Conservation (phyloP, 2,888 invertebrate genomes). For the Exocentrus adspersus region DNA sequence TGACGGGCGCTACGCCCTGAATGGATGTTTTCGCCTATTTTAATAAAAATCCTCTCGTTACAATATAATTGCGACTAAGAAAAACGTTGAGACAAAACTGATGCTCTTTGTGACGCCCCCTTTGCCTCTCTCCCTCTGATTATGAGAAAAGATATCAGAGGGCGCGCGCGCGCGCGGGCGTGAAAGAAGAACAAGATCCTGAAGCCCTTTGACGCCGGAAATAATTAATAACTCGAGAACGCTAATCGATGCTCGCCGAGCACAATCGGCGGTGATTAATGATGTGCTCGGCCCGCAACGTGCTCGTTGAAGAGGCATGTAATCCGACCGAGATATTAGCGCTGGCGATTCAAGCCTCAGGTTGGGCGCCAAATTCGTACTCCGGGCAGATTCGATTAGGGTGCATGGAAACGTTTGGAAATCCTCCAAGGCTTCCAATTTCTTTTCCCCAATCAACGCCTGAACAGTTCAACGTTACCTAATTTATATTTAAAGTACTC, state of each 20-base stretch:
- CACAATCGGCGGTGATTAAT: conserved; percentile 61
- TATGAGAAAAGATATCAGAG: conserved; percentile 46
- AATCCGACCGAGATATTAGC: conserved; percentile 27
- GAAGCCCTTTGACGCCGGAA: conserved; percentile 58
- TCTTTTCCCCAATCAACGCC: too few relatives aligned
- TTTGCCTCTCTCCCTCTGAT: conserved; percentile 51
- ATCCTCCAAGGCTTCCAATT: too few relatives aligned
- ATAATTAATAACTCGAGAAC: conserved; percentile 60
- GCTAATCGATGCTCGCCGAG: conserved; percentile 61
- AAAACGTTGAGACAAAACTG: conserved; percentile 53
- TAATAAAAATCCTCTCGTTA: conserved; percentile 24
- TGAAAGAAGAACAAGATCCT: conserved; percentile 47
- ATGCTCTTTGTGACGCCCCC: conserved; percentile 54
- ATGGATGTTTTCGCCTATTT: conserved; percentile 26
- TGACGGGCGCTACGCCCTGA: conserved; percentile 15
- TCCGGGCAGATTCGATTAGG: too few relatives aligned
- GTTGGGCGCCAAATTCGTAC: background rate
- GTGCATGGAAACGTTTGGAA: too few relatives aligned
- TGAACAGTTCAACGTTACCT: too few relatives aligned
- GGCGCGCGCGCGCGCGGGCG: too few relatives aligned
- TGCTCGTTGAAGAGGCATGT: conserved; percentile 9
- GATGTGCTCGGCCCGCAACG: conserved; percentile 45
- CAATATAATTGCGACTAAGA: conserved; percentile 24
- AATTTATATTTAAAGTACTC: too few relatives aligned
- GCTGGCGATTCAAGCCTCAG: too few relatives aligned